These are phyloP conservation scores for Bimastos eiseni DNA, from an alignment of 2,888 invertebrate genomes.

Conservation along the genomic window DNA sequence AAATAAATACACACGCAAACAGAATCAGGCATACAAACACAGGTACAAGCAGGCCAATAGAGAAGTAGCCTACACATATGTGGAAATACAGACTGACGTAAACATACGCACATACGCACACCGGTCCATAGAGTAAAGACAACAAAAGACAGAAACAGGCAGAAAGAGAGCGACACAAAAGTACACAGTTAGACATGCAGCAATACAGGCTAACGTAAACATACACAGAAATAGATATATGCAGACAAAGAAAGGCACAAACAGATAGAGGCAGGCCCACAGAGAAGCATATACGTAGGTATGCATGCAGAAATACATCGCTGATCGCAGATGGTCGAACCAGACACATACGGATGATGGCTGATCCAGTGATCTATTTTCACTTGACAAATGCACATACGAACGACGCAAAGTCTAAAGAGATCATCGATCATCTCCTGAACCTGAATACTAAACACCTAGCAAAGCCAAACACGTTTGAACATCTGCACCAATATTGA, in stretches of 20 bases:
- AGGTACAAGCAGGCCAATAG: too few species aligned
- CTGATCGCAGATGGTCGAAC: background rate
- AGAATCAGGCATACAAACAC: background rate
- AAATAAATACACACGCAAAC: background rate
- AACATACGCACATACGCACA: too few species aligned
- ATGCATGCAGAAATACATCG: background rate
- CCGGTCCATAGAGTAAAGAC: too few species aligned
- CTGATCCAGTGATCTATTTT: background rate
- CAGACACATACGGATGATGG: background rate
- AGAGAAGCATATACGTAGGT: background rate
- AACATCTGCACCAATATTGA: background rate
- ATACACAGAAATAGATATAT: too few species aligned
- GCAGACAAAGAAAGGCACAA: background rate
- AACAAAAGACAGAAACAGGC: too few species aligned
- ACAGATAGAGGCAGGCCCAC: background rate
- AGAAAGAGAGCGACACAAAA: too few species aligned
- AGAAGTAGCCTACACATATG: background rate
- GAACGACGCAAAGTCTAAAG: background rate
- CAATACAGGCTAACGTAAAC: too few species aligned
- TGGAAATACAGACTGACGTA: too few species aligned
- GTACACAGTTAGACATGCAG: too few species aligned
- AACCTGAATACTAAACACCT: background rate
- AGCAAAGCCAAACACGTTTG: background rate
- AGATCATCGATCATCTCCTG: background rate
- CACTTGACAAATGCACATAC: background rate